Conservation (phyloP, 2,113 vertebrate genomes). For the Larimichthys crocea region DNA sequence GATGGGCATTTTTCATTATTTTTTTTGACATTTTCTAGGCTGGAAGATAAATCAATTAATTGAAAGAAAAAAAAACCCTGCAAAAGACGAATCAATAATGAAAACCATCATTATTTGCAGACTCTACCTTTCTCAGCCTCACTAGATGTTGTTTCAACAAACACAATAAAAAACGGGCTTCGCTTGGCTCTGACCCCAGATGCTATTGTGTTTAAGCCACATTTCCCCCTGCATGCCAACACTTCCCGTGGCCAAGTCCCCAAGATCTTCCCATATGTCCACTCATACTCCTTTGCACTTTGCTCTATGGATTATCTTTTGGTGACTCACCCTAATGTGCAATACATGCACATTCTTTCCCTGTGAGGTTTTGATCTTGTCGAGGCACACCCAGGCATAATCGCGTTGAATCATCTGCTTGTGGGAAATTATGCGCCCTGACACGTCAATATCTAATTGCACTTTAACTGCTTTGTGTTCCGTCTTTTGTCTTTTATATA, state of each 20-base stretch:
- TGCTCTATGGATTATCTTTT: conserved; percentile 36
- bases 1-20: background rate
- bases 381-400: conserved; percentile 15
- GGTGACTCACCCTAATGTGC: conserved; percentile 41
- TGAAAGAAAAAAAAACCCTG: conserved; percentile 28
- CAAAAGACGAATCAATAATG: conserved; percentile 26
- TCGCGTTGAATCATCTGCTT: conserved; percentile 49
- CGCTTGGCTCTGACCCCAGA: conserved; percentile 63
- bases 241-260: conserved; percentile 55
- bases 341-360: conserved; percentile 41
- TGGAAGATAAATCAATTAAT: conserved; percentile 13
- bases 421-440: conserved; percentile 20
- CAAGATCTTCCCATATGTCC: conserved; percentile 62
- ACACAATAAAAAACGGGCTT: conserved; percentile 14
- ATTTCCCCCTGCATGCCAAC: conserved; percentile 61
- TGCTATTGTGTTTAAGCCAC: conserved; percentile 71
- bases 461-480: conserved; percentile 48
- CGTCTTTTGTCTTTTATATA: conserved; percentile 58
- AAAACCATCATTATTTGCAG: conserved; percentile 20
- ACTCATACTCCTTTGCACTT: conserved; percentile 46
- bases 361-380: conserved; percentile 32
- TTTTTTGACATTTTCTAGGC: conserved; percentile 4
- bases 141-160: conserved; percentile 49
- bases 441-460: conserved; percentile 50
- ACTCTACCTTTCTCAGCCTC: conserved; percentile 21